Conservation (phyloP, 2,888 invertebrate species). For the Sphaeridia pumilis region DNA sequence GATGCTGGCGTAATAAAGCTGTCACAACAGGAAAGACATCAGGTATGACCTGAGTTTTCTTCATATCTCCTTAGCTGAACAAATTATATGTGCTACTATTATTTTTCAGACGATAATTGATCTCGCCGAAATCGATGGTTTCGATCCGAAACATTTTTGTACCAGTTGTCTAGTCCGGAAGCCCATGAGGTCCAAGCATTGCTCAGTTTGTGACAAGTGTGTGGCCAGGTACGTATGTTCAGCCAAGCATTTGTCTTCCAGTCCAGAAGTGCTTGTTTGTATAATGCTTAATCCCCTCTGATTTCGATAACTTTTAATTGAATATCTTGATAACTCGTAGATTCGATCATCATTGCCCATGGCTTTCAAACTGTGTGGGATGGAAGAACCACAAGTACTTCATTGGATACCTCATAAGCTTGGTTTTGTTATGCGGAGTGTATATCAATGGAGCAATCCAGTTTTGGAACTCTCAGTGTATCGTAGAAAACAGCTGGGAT, state of each 20-base stretch:
- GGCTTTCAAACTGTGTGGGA: constrained; percentile 98
- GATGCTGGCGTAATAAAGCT: constrained; percentile 87
- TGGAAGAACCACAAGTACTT: constrained; percentile 83
- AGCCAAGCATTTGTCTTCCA: not conserved
- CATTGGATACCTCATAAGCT: constrained; percentile 72
- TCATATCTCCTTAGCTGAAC: not conserved
- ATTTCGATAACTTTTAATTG: too few relatives aligned
- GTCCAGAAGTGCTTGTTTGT: too few relatives aligned
- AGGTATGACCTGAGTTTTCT: constrained; percentile 49
- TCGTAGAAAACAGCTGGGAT: constrained; percentile 17
- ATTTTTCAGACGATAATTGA: constrained; percentile 67
- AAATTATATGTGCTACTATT: not conserved
- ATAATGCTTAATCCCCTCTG: too few relatives aligned
- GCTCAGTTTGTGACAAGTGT: constrained; percentile 89
- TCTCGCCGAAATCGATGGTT: constrained; percentile 77
- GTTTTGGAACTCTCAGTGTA: constrained; percentile 29
- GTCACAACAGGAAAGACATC: constrained; percentile 69
- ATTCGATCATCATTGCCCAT: constrained; percentile 98
- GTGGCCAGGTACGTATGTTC: constrained; percentile 55
- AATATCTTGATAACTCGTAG: constrained; percentile 1
- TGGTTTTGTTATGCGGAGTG: constrained; percentile 69
- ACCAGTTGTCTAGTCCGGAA: constrained; percentile 88
- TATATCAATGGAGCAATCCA: constrained; percentile 58
- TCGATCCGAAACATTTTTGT: constrained; percentile 84
- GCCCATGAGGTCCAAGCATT: constrained; percentile 94